Evolutionary conservation across 2,888 invertebrate genomes (phyloP).

Genomic region (Dexiosoma caninum): DNA sequence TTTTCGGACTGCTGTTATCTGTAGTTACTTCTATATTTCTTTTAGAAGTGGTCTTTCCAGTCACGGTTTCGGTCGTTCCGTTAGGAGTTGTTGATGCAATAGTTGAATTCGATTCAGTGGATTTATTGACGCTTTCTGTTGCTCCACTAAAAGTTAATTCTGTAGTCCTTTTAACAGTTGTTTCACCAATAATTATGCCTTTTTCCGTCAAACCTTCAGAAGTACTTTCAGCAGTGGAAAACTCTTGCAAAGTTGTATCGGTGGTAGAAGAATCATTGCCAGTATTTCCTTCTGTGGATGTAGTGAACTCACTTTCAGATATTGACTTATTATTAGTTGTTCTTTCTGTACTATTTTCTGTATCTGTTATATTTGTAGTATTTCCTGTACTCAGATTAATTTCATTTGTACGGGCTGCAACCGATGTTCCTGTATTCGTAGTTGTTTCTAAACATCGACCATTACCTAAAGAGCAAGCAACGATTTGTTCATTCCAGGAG

Average conservation of each 20-base stretch:
- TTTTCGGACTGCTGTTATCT: background rate
- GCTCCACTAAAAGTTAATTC: background rate
- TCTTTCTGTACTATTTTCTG: too few relatives aligned
- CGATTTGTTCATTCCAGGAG: constrained; percentile 35
- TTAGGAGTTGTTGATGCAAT: background rate
- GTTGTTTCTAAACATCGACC: background rate
- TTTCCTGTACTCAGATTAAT: too few relatives aligned
- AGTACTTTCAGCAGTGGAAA: too few relatives aligned
- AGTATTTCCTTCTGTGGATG: background rate
- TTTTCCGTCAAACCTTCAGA: too few relatives aligned
- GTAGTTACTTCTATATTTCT: background rate
- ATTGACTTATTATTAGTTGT: background rate
- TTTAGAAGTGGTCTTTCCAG: background rate
- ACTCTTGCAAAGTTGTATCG: background rate
- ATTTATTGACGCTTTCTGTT: background rate
- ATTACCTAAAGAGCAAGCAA: constrained; percentile 7
- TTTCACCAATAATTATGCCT: background rate
- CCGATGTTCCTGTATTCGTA: too few relatives aligned
- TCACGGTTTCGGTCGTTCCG: too few relatives aligned
- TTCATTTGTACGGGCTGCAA: background rate
- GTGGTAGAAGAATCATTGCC: background rate
- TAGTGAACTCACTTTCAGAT: background rate
- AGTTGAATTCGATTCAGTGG: too few relatives aligned
- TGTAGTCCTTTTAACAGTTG: background rate
- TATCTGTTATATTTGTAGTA: background rate